phyloP scores from a whole-genome alignment of 2,888 invertebrate species.

The Drosophila ustulata region DNA sequence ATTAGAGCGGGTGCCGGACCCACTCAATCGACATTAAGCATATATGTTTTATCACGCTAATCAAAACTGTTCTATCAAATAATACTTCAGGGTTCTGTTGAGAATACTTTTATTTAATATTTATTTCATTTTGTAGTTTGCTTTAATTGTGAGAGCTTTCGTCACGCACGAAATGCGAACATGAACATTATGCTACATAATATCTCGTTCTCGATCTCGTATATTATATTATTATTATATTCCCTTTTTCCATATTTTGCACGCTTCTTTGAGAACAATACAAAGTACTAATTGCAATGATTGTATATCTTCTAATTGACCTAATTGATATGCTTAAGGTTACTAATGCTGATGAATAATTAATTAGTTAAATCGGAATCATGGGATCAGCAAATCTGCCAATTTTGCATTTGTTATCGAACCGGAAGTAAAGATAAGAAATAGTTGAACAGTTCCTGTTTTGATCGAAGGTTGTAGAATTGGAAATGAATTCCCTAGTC shows the following conservation, averaged over 20 bases:
- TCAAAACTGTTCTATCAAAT: slow-evolving; percentile 22
- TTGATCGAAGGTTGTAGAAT: not conserved
- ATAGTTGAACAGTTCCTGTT: slow-evolving; percentile 6
- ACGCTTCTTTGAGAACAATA: slow-evolving; percentile 19
- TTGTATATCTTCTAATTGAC: slow-evolving; percentile 1
- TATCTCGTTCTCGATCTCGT: slow-evolving; percentile 12
- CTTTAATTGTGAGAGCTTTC: slow-evolving; percentile 36
- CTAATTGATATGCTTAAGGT: slow-evolving; percentile 18
- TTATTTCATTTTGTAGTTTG: slow-evolving; percentile 28
- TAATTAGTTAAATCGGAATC: not conserved
- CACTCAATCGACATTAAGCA: slow-evolving; percentile 58
- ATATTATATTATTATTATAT: slow-evolving; percentile 15
- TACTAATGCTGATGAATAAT: not conserved
- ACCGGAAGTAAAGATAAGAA: slow-evolving; percentile 8
- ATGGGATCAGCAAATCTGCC: slow-evolving; percentile 1
- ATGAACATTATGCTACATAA: slow-evolving; percentile 46
- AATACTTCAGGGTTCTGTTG: slow-evolving; percentile 13
- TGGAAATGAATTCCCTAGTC: not conserved
- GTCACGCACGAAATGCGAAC: slow-evolving; percentile 64
- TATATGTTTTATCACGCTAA: slow-evolving; percentile 21
- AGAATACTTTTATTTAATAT: slow-evolving; percentile 21
- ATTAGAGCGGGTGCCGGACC: slow-evolving; percentile 43
- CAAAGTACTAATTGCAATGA: slow-evolving; percentile 19
- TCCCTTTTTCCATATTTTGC: slow-evolving; percentile 4
- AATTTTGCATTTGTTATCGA: not conserved